Base-by-base conservation (phyloP, 2,797 vertebrate genomes). In the Bradypodion ventrale region DNA sequence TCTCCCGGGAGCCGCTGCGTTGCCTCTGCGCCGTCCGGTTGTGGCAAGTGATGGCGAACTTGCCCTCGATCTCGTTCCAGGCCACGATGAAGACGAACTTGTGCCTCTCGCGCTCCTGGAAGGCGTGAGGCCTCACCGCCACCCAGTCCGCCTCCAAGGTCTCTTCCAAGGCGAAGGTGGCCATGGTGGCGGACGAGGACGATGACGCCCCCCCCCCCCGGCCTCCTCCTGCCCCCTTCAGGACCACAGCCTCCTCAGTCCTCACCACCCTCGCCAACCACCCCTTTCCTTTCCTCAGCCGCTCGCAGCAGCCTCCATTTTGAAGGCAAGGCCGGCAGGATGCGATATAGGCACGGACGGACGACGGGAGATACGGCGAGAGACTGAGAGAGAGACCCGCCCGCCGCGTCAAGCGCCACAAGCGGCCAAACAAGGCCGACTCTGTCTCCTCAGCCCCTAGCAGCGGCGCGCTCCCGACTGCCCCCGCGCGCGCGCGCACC, bases 31-130 rank as follows among this genome's bases (percentile, higher is more conserved):
- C 97, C 56, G 98, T 99, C 89, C 98, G 96, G 95, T 99, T 97
- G 94, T 99, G 98, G 94, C 98, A 99, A 91, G 98, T 99, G 94
- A 99, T 96, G 94, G 98, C 98, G 94, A 99, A 98, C 96, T 98
- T 98, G 91, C 97, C 97, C 85, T 98, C 98, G 73, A 99, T 93
- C 92, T 98, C 98, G 90, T 99, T 99, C 98, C 98, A 99, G 90
- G 98, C 98, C 94, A 97, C 98, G 76, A 99, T 99, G 42, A 99
- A 99, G 37, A 96, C 97, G 74, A 99, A 98, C 92, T 98, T 98
- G 90, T 98, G 98, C 81, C 96, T 96, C 87, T 98, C 98, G 78
- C 97, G 97, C 83, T 98, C 98, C 77, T 98, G 98, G 93, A 99
- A 99, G 27, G 97, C 97, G 88, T 97, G 97, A 60, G 98, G 98